These are phyloP conservation scores for Cacatua alba DNA, from an alignment of 2,113 vertebrate species.

Conservation along the genomic window DNA sequence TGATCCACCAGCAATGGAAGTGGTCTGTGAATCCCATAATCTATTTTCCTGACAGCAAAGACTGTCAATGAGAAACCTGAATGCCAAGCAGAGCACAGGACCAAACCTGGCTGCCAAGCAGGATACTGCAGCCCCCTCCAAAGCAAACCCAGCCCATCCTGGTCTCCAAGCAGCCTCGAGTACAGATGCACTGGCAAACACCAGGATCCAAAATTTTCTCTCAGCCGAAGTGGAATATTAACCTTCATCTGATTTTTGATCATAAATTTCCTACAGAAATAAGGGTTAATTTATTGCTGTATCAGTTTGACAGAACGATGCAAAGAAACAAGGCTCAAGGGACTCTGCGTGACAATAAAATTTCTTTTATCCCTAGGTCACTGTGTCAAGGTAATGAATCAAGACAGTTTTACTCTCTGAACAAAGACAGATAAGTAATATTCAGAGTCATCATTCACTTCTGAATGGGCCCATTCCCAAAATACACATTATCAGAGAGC, in stretches of 20 bases:
- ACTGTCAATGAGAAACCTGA: not conserved
- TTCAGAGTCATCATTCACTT: not conserved
- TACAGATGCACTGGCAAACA: rapidly evolving
- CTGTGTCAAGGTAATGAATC: not conserved
- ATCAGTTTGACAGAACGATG: not conserved
- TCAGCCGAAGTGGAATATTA: not conserved
- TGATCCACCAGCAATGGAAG: not conserved
- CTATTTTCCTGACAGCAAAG: not conserved
- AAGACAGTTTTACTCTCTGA: not conserved
- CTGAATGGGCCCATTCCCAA: not conserved
- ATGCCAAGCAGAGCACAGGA: not conserved
- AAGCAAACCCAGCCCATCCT: not conserved
- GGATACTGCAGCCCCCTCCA: not conserved
- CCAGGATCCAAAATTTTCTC: not conserved
- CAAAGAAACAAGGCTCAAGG: not conserved
- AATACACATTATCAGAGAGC: not conserved
- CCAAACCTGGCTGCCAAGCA: not conserved
- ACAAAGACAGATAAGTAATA: not conserved
- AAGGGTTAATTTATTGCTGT: not conserved
- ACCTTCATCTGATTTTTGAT: not conserved
- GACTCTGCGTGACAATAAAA: not conserved
- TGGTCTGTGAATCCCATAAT: not conserved
- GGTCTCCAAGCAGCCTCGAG: not conserved
- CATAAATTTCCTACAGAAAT: not conserved
- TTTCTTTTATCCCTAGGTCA: not conserved